Conservation (phyloP, 1,140 invertebrate species). For the silkworm (Bombyx mori) region ASM3026992v2 NC_085109.1:11071501-11072000, state of each 20-base stretch:
- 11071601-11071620: conserved; percentile 17
- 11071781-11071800: conserved; percentile 24
- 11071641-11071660: conserved; percentile 3
- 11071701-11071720: not conserved
- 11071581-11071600: conserved; percentile 23
- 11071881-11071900: conserved; percentile 26
- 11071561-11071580: conserved; percentile 22
- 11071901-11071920: conserved; percentile 43
- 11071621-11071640: conserved; percentile 11
- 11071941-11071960: conserved; percentile 37
- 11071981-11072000: conserved; percentile 60
- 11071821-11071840: conserved; percentile 32
- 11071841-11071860: conserved; percentile 17
- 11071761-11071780: not conserved
- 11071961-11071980: conserved; percentile 68
- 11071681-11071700: not conserved
- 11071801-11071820: conserved; percentile 38
- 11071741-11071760: not conserved
- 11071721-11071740: conserved; percentile 4
- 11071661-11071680: not conserved
- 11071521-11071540: conserved; percentile 23
- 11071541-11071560: conserved; percentile 21
- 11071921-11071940: conserved; percentile 46
- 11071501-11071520: conserved; percentile 43
- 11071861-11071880: conserved; percentile 21